Evolutionary conservation across 2,797 vertebrate genomes (phyloP).

Genomic region (Myotis planiceps): DNA sequence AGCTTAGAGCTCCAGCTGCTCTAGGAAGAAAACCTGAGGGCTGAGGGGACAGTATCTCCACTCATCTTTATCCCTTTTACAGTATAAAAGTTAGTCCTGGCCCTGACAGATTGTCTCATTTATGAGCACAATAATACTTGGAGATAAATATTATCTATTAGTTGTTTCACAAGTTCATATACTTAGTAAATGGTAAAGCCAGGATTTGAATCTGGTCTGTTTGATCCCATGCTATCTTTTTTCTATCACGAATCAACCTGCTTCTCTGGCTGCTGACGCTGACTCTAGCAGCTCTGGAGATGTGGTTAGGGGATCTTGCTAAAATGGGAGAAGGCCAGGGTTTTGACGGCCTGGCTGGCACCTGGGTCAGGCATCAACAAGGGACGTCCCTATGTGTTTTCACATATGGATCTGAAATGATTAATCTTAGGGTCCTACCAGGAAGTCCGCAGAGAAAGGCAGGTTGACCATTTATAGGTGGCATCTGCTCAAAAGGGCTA

Average conservation of each 20-base stretch:
- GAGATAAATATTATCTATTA: neutral
- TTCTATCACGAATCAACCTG: neutral
- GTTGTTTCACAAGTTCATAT: neutral
- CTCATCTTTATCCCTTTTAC: neutral
- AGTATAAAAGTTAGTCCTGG: neutral
- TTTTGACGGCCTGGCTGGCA: neutral
- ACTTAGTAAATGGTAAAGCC: neutral
- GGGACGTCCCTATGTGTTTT: neutral
- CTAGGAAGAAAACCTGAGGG: neutral
- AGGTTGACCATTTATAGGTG: neutral
- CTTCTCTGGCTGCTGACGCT: neutral
- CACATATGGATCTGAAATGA: neutral
- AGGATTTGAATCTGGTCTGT: neutral
- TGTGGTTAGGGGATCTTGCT: neutral
- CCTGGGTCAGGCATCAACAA: neutral
- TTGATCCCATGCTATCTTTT: neutral
- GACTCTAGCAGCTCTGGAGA: neutral
- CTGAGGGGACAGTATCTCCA: neutral
- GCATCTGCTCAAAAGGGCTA: neutral
- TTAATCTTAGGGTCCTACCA: neutral
- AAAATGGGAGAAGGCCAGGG: neutral
- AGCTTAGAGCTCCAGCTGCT: neutral
- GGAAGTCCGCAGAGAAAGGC: neutral
- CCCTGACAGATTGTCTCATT: neutral
- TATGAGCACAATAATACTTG: neutral